Base-by-base conservation (phyloP, 2,113 vertebrate genomes). In the Megaceryle maxima region DNA sequence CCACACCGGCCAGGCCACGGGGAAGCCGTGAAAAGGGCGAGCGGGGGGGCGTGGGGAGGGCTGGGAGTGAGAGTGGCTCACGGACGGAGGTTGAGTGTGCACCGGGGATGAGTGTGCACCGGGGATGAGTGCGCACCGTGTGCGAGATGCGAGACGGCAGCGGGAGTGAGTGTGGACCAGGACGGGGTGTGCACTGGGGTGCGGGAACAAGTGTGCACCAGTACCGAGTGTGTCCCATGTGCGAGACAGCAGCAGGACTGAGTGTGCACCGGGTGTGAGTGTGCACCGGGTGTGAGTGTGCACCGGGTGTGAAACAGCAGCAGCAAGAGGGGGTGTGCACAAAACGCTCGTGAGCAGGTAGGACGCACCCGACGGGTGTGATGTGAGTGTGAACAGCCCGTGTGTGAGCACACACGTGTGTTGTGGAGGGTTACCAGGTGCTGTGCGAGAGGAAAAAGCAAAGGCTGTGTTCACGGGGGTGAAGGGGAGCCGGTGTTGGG, bases 71-170 rank as follows among this genome's bases (percentile, higher is more conserved):
- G 55, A 7, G 22, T 17, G 39, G 29, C 44, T 6, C 21, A 50
- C 0, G 76, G 9, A 4, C 21, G 28, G 8, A 9, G 18, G 44
- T 48, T 0, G 46, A 2, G 37, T 11, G 83, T 41, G 46, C 50
- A 3, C 9, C 7, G 2, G 60, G 31, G 17, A 8, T 7, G 48
- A 13, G 75, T 1, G 68, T 43, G 69, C 25, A 3, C 59, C 29
- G 13, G 37, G 37, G 37, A 37, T 37, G 37, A 37, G 37, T 37
- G 37, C 8, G 37, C 37, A 37, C 37, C 37, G 37, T 2, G 59
- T 13, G 37, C 81, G 18, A 48, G 80, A 11, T 5, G 33, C 1
- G 37, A 39, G 48, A 37, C 2, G 5, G 48, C 15, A 31, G 37
- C 46, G 46, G 56, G 10, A 55, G 56, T 1, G 33, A 41, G 62